phyloP scores from a whole-genome alignment of 2,113 vertebrate species.

The Delphinapterus leucas region DNA sequence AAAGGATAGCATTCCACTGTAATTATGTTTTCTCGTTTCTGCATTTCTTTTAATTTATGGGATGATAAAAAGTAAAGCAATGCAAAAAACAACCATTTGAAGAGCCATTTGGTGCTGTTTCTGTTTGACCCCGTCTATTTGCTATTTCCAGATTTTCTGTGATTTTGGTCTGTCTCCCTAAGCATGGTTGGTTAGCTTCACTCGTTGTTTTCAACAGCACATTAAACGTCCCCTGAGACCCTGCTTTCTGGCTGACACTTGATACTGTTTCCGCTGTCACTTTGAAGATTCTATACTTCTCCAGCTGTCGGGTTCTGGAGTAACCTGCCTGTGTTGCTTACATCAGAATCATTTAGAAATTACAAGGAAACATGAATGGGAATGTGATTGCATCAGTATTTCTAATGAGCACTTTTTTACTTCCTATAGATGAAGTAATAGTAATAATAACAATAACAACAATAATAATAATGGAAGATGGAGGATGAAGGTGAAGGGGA shows the following conservation, averaged over 20 bases:
- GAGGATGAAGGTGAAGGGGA: background rate
- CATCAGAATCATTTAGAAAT: conserved; percentile 26
- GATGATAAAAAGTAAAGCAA: conserved; percentile 43
- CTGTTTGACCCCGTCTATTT: conserved; percentile 45
- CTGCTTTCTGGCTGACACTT: conserved; percentile 54
- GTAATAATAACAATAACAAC: background rate
- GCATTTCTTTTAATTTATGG: conserved; percentile 63
- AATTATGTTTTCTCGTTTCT: conserved; percentile 57
- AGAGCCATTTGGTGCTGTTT: conserved; percentile 46
- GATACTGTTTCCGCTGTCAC: conserved; percentile 41
- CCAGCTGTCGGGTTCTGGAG: conserved; percentile 7
- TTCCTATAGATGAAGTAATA: background rate
- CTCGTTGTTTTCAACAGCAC: conserved; percentile 53
- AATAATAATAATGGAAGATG: background rate
- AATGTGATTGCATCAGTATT: background rate
- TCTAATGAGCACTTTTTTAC: background rate
- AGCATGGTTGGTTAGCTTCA: conserved; percentile 39
- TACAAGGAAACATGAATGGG: conserved; percentile 2
- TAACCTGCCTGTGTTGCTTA: conserved; percentile 22
- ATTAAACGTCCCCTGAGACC: conserved; percentile 37
- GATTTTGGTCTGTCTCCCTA: conserved; percentile 44
- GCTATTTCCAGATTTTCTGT: conserved; percentile 49
- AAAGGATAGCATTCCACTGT: conserved; percentile 58
- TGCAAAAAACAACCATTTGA: conserved; percentile 40
- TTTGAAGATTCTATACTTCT: conserved; percentile 58